Base-by-base conservation (phyloP, 1,140 invertebrate species). In the Pogonognathellus flavescens region DNA sequence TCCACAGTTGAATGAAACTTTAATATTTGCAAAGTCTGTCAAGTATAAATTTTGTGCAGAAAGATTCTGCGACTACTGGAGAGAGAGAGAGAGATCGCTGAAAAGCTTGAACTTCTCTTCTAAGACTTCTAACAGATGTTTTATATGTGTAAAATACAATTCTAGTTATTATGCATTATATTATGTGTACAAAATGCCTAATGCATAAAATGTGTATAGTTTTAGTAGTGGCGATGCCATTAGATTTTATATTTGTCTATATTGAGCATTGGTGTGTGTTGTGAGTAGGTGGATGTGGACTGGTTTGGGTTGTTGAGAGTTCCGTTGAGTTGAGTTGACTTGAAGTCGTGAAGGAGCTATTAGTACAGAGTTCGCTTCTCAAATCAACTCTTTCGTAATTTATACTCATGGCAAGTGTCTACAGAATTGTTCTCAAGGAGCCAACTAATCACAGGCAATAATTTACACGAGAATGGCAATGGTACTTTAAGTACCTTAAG, bases 401-500 rank as follows among this genome's bases (percentile, higher is more conserved):
- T 76, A 76, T 76, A 76, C 70, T 76, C 70, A 76, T 49, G 70
- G 41, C 25, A 76, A 76, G 70, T 76, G 70, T 76, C 70, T 76
- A 31, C 70, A 76, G 70, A 31, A 76, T 76, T 76, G 70, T 76
- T 76, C 70, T 76, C 70, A 76, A 76, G 70, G 70, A 76, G 80
- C 49, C 53, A 84, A 80, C 66, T 84, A 84, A 84, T 84, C 83
- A 80, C 83, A 80, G 70, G 83, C 62, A 53, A 84, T 84, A 84
- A 84, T 84, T 84, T 84, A 84, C 83, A 84, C 83, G 53, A 70
- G 66, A 72, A 72, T 59, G 83, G 70, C 66, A 84, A 84, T 80
- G 49, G 83, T 76, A 76, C 72, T 84, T 84, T 84, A 84, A 84
- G 83, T 84, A 57, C 70, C 70, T 25, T 84, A 84, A 84, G 83